Conservation (phyloP, 2,888 invertebrate genomes). For the Heliconius ismenius region DNA sequence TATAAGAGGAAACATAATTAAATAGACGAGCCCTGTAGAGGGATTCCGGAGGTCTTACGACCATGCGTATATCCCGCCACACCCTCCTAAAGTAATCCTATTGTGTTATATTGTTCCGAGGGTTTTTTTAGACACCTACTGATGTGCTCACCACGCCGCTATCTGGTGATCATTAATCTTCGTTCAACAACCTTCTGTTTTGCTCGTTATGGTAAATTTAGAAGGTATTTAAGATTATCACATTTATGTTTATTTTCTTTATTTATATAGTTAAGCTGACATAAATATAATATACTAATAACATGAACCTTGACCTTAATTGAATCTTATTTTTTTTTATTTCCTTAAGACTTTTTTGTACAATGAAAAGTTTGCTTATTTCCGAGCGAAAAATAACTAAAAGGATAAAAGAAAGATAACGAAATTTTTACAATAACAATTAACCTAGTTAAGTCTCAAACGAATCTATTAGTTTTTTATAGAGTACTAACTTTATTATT, state of each 20-base stretch:
- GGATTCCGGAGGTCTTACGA: background rate
- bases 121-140: conserved; percentile 11
- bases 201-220: conserved; percentile 24
- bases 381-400: too few species aligned
- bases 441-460: too few species aligned
- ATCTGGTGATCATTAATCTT: conserved; percentile 36
- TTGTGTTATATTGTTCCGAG: conserved; percentile 28
- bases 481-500: too few species aligned
- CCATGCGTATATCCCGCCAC: conserved; percentile 2
- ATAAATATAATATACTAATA: too few species aligned
- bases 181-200: conserved; percentile 29
- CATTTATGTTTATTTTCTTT: too few species aligned
- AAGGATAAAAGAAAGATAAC: too few species aligned
- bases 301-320: background rate
- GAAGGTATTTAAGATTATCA: background rate
- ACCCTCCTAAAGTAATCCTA: conserved; percentile 16
- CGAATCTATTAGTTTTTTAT: too few species aligned
- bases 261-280: too few species aligned
- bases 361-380: too few species aligned
- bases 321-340: background rate
- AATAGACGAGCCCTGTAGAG: background rate
- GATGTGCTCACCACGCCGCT: conserved; percentile 9
- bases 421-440: too few species aligned
- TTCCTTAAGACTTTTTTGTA: too few species aligned
- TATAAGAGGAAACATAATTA: background rate